Conservation (phyloP, 2,888 invertebrate genomes). For the Agrochola macilenta region DNA sequence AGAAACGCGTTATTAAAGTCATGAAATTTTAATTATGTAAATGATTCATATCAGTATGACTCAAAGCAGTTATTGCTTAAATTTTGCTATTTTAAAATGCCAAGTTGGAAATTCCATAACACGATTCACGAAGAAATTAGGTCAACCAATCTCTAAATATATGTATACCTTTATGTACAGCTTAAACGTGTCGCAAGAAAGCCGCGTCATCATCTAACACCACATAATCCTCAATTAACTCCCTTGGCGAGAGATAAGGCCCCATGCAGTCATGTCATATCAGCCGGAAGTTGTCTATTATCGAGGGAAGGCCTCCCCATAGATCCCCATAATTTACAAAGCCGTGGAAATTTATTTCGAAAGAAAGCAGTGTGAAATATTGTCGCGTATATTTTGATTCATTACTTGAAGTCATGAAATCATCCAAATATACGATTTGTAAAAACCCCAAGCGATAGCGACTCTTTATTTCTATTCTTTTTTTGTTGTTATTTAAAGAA, state of each 20-base stretch:
- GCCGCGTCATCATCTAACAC: slow-evolving; percentile 29
- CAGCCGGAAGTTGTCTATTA: slow-evolving; percentile 50
- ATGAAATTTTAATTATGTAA: too few species aligned
- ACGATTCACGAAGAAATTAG: slow-evolving; percentile 15
- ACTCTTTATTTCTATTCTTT: background rate
- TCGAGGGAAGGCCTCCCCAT: slow-evolving; percentile 36
- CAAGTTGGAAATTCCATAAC: background rate
- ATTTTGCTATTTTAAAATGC: background rate
- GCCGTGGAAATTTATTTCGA: background rate
- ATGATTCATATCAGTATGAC: too few species aligned
- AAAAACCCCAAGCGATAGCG: background rate
- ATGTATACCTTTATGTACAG: background rate
- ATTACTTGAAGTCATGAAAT: background rate
- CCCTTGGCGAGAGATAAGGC: slow-evolving; percentile 50
- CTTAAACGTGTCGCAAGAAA: slow-evolving; percentile 6
- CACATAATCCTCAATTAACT: slow-evolving; percentile 55
- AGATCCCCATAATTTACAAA: slow-evolving; percentile 50
- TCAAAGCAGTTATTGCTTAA: too few species aligned
- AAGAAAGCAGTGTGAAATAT: background rate
- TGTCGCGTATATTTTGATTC: background rate
- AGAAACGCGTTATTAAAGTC: background rate
- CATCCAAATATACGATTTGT: slow-evolving; percentile 7
- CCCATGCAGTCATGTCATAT: slow-evolving; percentile 54
- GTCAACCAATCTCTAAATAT: slow-evolving; percentile 14
- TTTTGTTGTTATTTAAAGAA: background rate